Evolutionary conservation across 2,888 invertebrate species (phyloP).

Genomic region (Cheilosia grossa): DNA sequence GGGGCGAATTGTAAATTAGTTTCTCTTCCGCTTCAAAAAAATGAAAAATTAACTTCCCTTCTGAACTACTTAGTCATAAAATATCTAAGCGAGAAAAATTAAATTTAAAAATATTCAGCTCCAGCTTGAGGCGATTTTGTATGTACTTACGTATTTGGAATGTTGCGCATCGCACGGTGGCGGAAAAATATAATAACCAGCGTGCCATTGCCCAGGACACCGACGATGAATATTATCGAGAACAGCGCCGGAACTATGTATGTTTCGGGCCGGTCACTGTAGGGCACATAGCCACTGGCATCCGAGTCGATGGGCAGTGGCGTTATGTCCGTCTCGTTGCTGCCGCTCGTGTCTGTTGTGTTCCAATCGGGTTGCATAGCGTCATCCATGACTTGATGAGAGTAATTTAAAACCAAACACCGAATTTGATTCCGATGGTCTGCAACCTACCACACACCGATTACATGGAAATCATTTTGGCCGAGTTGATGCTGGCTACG

Average conservation of each 20-base stretch:
- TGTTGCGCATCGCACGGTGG: constrained; percentile 94
- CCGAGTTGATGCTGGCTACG: not conserved
- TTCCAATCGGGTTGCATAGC: constrained; percentile 40
- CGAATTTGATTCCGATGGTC: not conserved
- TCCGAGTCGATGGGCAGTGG: constrained; percentile 41
- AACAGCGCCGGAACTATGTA: constrained; percentile 94
- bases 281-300: constrained; percentile 85
- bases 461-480: not conserved
- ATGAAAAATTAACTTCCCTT: not conserved
- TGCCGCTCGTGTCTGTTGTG: constrained; percentile 13
- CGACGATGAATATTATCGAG: constrained; percentile 92
- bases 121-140: not conserved
- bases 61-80: not conserved
- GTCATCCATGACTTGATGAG: constrained; percentile 50
- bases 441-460: not conserved
- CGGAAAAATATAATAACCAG: constrained; percentile 92
- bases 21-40: not conserved
- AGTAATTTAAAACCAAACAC: not conserved
- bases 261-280: constrained; percentile 90
- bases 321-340: constrained; percentile 11
- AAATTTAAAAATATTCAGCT: not conserved
- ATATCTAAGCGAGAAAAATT: not conserved
- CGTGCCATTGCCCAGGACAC: constrained; percentile 95
- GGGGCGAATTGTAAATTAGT: constrained; percentile 1
- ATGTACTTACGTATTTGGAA: constrained; percentile 92